Evolutionary conservation across 1,140 invertebrate species (phyloP).

Genomic region (Drosophila albomicans): DNA sequence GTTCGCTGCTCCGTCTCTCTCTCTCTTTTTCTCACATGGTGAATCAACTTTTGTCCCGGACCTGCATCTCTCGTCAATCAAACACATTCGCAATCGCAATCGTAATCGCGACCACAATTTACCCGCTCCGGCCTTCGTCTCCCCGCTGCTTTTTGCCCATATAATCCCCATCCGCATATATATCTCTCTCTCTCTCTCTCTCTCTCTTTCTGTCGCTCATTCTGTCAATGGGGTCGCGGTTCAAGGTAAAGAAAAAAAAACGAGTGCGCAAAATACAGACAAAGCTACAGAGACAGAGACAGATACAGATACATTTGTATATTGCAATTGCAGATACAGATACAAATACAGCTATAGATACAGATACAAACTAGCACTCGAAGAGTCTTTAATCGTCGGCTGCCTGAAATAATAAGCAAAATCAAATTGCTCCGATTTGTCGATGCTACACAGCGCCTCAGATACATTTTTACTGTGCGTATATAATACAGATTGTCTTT

Average conservation of each 20-base stretch:
- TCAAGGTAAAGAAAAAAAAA: slow-evolving; percentile 44
- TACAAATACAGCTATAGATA: slow-evolving; percentile 8
- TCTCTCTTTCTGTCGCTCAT: neutral
- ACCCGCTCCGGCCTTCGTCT: neutral
- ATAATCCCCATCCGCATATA: neutral
- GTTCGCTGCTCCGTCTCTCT: neutral
- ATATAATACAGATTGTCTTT: slow-evolving; percentile 23
- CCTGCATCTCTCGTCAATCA: slow-evolving; percentile 45
- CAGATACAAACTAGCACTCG: slow-evolving; percentile 33
- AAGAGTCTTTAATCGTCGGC: slow-evolving; percentile 44
- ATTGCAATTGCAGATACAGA: slow-evolving; percentile 19
- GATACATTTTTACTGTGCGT: slow-evolving; percentile 17
- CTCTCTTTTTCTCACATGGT: neutral
- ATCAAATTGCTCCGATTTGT: slow-evolving; percentile 40
- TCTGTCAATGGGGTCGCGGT: slow-evolving; percentile 49
- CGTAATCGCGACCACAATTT: slow-evolving; percentile 22
- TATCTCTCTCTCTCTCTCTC: neutral
- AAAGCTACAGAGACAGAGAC: slow-evolving; percentile 12
- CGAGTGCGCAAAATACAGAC: neutral
- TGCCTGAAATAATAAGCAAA: slow-evolving; percentile 50
- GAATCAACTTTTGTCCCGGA: slow-evolving; percentile 25
- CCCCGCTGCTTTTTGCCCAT: neutral
- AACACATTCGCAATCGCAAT: slow-evolving; percentile 36
- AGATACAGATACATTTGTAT: slow-evolving; percentile 3
- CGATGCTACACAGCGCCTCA: neutral